Conservation (phyloP, 2,888 invertebrate genomes). For the Caradrina clavipalpis region DNA sequence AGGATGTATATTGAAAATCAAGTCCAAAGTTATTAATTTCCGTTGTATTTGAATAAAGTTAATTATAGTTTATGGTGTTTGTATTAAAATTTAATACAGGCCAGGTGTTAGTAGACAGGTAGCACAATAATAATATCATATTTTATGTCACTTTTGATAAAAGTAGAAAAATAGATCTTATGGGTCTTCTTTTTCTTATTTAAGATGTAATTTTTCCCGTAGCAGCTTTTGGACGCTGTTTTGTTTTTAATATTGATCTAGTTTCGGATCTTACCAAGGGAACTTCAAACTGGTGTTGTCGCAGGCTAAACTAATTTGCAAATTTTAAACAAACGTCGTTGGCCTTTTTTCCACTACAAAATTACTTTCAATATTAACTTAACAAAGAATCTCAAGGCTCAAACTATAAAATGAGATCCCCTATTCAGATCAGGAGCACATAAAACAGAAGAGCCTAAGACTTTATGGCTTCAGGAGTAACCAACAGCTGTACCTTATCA, state of each 20-base stretch:
- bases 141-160: slow-evolving; percentile 4
- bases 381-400: slow-evolving; percentile 40
- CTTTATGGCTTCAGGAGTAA: slow-evolving; percentile 57
- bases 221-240: background rate
- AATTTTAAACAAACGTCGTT: slow-evolving; percentile 18
- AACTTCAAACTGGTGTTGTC: background rate
- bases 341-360: slow-evolving; percentile 18
- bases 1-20: slow-evolving; percentile 14
- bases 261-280: background rate
- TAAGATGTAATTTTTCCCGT: background rate
- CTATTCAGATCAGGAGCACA: slow-evolving; percentile 52
- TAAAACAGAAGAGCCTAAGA: slow-evolving; percentile 60
- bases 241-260: background rate
- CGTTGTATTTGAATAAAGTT: slow-evolving; percentile 39
- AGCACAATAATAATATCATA: background rate
- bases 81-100: slow-evolving; percentile 42
- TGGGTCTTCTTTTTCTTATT: background rate
- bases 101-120: slow-evolving; percentile 40
- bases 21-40: slow-evolving; percentile 22
- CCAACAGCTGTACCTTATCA: slow-evolving; percentile 63
- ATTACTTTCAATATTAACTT: slow-evolving; percentile 32
- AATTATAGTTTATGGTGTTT: slow-evolving; percentile 55
- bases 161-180: background rate
- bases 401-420: slow-evolving; percentile 52
- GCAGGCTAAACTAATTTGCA: slow-evolving; percentile 3